Conservation (phyloP, 2,797 vertebrate species). For the Trichosurus vulpecula region DNA sequence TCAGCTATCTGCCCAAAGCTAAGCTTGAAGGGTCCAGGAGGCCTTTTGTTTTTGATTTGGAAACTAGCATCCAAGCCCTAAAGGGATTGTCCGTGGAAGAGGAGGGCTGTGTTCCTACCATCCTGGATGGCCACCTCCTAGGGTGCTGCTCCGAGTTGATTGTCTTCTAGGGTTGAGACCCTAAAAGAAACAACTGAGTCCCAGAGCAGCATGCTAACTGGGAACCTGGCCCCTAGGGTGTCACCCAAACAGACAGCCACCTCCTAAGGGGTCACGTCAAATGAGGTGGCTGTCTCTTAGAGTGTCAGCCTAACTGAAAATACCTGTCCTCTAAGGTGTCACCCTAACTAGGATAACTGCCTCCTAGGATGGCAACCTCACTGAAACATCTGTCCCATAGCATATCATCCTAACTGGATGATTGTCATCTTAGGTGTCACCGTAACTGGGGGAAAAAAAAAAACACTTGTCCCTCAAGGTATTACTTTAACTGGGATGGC, state of each 20-base stretch:
- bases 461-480: too few relatives aligned
- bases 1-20: constrained; percentile 1
- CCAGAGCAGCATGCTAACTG: neutral
- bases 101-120: neutral
- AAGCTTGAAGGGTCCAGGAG: neutral
- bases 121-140: neutral
- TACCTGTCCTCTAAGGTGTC: neutral
- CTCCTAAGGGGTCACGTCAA: neutral
- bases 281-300: neutral
- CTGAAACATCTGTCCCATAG: neutral
- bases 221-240: neutral
- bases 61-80: neutral
- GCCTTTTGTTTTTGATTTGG: neutral
- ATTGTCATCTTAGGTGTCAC: neutral
- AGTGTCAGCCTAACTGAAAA: neutral
- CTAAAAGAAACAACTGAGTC: neutral
- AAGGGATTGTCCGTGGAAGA: neutral
- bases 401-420: neutral
- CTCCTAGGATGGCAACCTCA: neutral
- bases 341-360: neutral
- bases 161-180: neutral
- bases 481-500: neutral
- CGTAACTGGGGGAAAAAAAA: neutral
- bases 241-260: neutral
- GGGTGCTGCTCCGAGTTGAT: neutral